A percentile compares a stretch with the other conserved stretches of the same genome.
These are phyloP conservation scores for Centruroides vittatus DNA, from an alignment of 1,140 invertebrate species.

Conservation along the genomic window DNA sequence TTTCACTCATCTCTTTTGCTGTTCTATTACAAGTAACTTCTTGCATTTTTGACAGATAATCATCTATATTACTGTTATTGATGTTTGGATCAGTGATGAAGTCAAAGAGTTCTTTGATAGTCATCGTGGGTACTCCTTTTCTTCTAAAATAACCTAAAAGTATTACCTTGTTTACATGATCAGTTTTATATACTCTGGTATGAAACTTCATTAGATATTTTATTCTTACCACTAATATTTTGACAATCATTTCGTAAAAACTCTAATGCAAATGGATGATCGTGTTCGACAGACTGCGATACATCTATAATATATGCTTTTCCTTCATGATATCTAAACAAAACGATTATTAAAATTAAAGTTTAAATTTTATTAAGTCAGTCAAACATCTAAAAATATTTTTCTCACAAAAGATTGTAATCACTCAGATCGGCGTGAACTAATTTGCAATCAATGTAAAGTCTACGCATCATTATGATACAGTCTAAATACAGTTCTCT, in stretches of 20 bases:
- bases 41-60: conserved; percentile 34
- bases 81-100: conserved; percentile 87
- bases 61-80: conserved; percentile 64
- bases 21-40: conserved; percentile 23
- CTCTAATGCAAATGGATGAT: conserved; percentile 60
- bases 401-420: conserved; percentile 74
- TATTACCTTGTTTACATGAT: too few relatives aligned
- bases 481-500: conserved; percentile 70
- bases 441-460: conserved; percentile 61
- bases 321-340: too few relatives aligned
- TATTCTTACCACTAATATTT: conserved; percentile 39
- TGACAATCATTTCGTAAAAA: conserved; percentile 67
- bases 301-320: conserved; percentile 81
- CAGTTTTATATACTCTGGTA: too few relatives aligned
- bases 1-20: conserved; percentile 24
- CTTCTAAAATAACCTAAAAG: conserved; percentile 73
- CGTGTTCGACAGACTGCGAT: conserved; percentile 68
- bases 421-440: conserved; percentile 84
- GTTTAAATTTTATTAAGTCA: too few relatives aligned
- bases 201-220: too few relatives aligned
- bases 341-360: too few relatives aligned
- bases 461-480: conserved; percentile 49
- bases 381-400: conserved; percentile 37
- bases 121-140: conserved; percentile 72
- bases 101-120: conserved; percentile 82